These are phyloP conservation scores for Oxyura jamaicensis DNA, from an alignment of 2,113 vertebrate genomes.

Conservation along the genomic window DNA sequence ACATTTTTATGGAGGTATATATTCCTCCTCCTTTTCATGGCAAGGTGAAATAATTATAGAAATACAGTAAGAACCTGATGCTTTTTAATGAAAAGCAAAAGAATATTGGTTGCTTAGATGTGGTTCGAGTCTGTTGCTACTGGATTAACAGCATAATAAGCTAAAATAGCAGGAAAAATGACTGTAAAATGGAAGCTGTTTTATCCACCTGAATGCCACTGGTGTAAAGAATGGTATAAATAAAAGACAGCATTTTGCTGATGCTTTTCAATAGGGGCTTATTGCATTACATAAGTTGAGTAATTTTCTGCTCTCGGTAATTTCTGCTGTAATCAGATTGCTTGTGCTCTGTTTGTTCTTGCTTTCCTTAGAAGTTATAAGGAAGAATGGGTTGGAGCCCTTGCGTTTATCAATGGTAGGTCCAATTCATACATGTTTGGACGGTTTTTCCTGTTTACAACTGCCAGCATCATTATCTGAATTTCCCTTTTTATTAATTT, in stretches of 20 bases:
- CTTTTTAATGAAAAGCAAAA: background rate
- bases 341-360: conserved; percentile 37
- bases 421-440: background rate
- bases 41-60: background rate
- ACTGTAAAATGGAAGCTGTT: conserved; percentile 3
- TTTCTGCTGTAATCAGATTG: background rate
- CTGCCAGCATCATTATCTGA: background rate
- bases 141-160: conserved; percentile 19
- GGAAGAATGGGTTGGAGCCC: background rate
- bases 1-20: background rate
- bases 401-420: background rate
- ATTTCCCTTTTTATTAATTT: background rate
- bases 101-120: background rate
- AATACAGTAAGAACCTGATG: background rate
- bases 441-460: background rate
- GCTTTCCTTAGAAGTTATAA: background rate
- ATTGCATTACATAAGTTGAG: conserved; percentile 23
- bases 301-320: conserved; percentile 40
- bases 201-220: background rate
- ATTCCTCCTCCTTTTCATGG: conserved; percentile 31
- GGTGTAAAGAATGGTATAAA: background rate
- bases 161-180: conserved; percentile 13
- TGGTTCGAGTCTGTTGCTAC: conserved; percentile 9
- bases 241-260: background rate
- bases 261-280: conserved; percentile 22